These are phyloP conservation scores for Butastur rufipennis DNA, from an alignment of 2,113 vertebrate species.

Conservation along the genomic window DNA sequence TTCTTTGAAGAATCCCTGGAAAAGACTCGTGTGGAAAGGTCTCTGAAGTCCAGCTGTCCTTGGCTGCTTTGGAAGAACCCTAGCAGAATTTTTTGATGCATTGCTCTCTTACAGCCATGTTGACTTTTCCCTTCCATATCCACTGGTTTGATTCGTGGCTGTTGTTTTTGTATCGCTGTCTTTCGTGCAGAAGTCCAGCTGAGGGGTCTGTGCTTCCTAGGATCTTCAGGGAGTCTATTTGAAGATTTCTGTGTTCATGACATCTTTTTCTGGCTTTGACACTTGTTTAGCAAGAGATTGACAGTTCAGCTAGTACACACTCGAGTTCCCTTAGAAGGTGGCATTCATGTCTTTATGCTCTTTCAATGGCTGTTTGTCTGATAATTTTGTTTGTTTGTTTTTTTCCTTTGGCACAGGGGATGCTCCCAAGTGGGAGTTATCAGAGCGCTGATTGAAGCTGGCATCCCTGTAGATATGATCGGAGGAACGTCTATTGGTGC, in stretches of 20 bases:
- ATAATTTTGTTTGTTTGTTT: background rate
- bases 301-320: background rate
- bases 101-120: background rate
- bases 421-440: slow-evolving; percentile 91
- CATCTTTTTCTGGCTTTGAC: background rate
- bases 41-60: background rate
- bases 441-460: slow-evolving; percentile 82
- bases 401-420: slow-evolving; percentile 72
- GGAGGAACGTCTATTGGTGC: slow-evolving; percentile 92
- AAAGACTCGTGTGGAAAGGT: background rate
- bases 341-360: background rate
- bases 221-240: background rate
- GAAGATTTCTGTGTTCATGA: background rate
- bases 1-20: background rate
- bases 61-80: background rate
- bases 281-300: background rate
- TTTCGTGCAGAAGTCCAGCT: background rate
- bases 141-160: background rate
- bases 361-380: background rate
- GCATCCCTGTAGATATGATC: slow-evolving; percentile 90
- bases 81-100: rapidly evolving
- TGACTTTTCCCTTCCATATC: rapidly evolving
- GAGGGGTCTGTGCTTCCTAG: background rate
- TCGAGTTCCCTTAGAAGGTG: background rate
- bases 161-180: background rate